Evolutionary conservation across 2,888 invertebrate species (phyloP).

Genomic region (Nomada ruficornis): DNA sequence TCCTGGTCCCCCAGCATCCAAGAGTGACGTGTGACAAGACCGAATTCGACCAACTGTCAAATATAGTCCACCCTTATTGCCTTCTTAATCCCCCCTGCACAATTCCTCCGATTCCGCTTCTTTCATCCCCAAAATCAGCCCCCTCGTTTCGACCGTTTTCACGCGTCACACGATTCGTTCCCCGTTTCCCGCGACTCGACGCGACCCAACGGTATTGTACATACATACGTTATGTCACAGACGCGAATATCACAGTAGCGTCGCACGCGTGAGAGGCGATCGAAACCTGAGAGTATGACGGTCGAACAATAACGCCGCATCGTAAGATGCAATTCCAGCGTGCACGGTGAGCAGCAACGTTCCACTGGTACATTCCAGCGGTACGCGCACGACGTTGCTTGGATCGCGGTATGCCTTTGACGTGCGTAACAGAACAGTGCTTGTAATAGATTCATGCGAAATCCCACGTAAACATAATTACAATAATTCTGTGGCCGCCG

Average conservation of each 20-base stretch:
- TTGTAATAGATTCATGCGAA: conserved; percentile 61
- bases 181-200: background rate
- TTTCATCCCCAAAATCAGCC: background rate
- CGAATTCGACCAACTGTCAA: conserved; percentile 32
- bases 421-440: conserved; percentile 57
- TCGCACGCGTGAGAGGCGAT: background rate
- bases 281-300: conserved; percentile 8
- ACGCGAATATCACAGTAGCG: too few species aligned
- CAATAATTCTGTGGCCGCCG: conserved; percentile 60
- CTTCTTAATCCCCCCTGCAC: conserved; percentile 23
- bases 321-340: conserved; percentile 48
- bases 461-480: conserved; percentile 68
- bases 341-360: conserved; percentile 26
- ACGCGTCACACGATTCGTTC: background rate
- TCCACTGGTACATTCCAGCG: conserved; percentile 59
- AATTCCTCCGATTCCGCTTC: conserved; percentile 7
- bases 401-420: conserved; percentile 69
- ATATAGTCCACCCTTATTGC: conserved; percentile 27
- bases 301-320: conserved; percentile 20
- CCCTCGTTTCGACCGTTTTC: background rate
- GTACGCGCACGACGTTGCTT: conserved; percentile 51
- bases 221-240: background rate
- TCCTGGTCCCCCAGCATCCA: background rate
- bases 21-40: conserved; percentile 29
- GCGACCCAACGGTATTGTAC: too few species aligned